Evolutionary conservation across 2,797 vertebrate genomes (phyloP).

Genomic region (Catharus ustulatus): DNA sequence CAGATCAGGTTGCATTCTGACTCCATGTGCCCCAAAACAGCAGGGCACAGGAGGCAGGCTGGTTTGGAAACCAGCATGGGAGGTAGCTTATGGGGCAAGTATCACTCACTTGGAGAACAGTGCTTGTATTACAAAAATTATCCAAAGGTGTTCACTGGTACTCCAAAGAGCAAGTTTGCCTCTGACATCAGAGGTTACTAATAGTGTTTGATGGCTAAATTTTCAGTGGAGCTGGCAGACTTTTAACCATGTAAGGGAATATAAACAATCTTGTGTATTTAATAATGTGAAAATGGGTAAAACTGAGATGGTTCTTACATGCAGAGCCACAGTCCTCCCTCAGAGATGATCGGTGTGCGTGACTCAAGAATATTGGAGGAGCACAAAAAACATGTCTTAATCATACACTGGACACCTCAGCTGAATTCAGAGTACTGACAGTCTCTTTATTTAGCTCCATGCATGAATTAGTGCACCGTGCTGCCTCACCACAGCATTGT

Average conservation of each 20-base stretch:
- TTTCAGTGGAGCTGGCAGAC: neutral
- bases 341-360: neutral
- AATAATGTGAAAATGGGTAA: neutral
- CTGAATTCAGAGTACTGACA: neutral
- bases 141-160: neutral
- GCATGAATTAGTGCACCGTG: neutral
- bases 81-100: neutral
- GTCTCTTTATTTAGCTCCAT: neutral
- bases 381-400: neutral
- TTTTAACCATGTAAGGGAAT: neutral
- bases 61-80: neutral
- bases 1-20: neutral
- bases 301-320: neutral
- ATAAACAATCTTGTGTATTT: neutral
- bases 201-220: neutral
- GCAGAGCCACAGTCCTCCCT: neutral
- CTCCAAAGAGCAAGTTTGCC: neutral
- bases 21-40: neutral
- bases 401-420: neutral
- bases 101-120: neutral
- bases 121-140: neutral
- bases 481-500: neutral
- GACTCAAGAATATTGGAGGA: neutral
- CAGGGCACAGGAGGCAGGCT: neutral
- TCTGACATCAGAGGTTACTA: neutral